These are phyloP conservation scores for Siphamia tubifer DNA, from an alignment of 2,113 vertebrate species.

Conservation along the genomic window DNA sequence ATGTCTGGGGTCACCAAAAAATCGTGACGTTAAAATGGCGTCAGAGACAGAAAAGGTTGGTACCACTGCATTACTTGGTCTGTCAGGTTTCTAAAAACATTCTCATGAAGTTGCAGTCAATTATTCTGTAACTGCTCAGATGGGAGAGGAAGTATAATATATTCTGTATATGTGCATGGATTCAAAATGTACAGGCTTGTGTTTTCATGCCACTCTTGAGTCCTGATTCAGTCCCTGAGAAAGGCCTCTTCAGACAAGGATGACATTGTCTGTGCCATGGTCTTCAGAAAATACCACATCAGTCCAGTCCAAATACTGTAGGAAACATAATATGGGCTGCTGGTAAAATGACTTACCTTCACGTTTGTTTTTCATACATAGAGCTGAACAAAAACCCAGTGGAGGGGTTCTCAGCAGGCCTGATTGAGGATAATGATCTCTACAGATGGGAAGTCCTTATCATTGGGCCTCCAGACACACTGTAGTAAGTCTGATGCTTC, in stretches of 20 bases:
- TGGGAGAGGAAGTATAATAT: no score
- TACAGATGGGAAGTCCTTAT: constrained; percentile 99
- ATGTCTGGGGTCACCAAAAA: no score
- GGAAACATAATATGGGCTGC: neutral
- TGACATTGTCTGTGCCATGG: neutral
- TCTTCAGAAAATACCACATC: neutral
- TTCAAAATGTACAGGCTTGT: no score
- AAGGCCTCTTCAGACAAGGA: neutral
- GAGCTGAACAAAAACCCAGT: constrained; percentile 99
- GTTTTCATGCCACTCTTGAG: neutral
- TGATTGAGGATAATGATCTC: constrained; percentile 98
- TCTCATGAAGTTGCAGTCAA: no score
- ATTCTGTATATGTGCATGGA: no score
- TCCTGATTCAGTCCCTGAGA: neutral
- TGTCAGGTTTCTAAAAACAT: no score
- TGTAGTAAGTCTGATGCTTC: constrained; percentile 90
- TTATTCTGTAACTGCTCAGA: no score
- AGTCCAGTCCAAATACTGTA: neutral
- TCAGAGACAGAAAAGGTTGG: no score
- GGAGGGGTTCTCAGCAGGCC: constrained; percentile 98
- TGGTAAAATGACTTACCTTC: neutral
- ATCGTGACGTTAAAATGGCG: no score
- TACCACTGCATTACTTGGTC: no score
- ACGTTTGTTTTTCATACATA: constrained; percentile 69
- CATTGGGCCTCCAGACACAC: constrained; percentile 97